A percentile compares a stretch with the other conserved stretches of the same genome.
Evolutionary conservation across 2,113 vertebrate genomes (phyloP).

Genomic region (Nesoenas mayeri): DNA sequence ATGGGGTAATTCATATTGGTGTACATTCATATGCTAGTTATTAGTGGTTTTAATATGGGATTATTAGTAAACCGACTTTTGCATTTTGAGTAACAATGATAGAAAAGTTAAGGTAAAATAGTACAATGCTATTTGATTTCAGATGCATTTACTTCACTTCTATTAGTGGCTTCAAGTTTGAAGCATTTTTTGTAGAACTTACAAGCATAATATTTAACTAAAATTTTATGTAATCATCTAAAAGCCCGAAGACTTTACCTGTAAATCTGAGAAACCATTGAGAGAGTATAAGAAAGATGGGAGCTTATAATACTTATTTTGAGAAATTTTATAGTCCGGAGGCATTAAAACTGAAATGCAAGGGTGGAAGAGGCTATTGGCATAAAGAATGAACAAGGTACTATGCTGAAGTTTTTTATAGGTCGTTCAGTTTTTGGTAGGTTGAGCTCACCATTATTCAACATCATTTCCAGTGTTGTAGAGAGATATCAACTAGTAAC

Average conservation of each 20-base stretch:
- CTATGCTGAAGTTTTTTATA: neutral
- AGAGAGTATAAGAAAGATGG: neutral
- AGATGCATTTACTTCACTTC: neutral
- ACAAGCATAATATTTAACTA: neutral
- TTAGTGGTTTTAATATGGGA: neutral
- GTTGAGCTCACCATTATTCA: neutral
- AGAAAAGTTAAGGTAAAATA: neutral
- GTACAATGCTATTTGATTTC: neutral
- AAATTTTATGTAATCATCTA: neutral
- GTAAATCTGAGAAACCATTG: neutral
- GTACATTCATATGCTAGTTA: neutral
- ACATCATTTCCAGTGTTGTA: neutral
- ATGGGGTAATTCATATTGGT: neutral
- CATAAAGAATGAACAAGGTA: neutral
- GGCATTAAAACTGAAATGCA: neutral
- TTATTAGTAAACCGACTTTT: neutral
- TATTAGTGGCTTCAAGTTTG: neutral
- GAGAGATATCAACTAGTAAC: neutral
- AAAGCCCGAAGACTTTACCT: neutral
- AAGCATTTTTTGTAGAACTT: neutral
- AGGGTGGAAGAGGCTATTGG: neutral
- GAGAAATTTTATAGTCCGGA: neutral
- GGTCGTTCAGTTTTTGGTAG: neutral
- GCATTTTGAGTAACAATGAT: neutral
- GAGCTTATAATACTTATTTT: neutral